phyloP scores from a whole-genome alignment of 2,113 vertebrate species.

The Choloepus hoffmanni region DNA sequence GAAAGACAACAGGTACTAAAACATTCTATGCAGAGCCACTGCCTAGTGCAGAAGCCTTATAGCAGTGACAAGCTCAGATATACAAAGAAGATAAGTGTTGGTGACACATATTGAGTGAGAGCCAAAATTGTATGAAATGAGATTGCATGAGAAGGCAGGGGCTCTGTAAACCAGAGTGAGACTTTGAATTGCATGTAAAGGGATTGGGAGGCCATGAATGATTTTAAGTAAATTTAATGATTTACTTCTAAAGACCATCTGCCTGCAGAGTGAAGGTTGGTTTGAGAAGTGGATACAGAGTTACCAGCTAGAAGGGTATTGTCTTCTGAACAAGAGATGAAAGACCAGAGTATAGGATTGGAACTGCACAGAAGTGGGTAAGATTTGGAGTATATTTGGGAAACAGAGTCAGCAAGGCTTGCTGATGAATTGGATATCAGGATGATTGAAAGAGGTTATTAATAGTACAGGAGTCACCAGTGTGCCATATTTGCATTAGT shows the following conservation, averaged over 20 bases:
- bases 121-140: neutral
- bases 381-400: neutral
- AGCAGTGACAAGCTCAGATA: neutral
- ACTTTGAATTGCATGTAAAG: conserved; percentile 19
- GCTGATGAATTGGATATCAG: neutral
- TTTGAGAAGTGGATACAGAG: conserved; percentile 35
- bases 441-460: neutral
- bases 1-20: neutral
- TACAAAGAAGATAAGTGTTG: neutral
- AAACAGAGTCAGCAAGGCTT: neutral
- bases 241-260: neutral
- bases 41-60: neutral
- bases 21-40: neutral
- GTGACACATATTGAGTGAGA: neutral
- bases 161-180: neutral
- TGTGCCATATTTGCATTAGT: conserved; percentile 89
- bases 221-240: neutral
- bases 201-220: neutral
- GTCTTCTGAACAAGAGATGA: neutral
- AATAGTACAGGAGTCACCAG: conserved; percentile 86
- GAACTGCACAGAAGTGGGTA: neutral
- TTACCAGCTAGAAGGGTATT: neutral
- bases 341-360: neutral
- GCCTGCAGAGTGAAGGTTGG: neutral
- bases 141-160: neutral